Base-by-base conservation (phyloP, 2,888 invertebrate species). In the Drosophila ustulata region DNA sequence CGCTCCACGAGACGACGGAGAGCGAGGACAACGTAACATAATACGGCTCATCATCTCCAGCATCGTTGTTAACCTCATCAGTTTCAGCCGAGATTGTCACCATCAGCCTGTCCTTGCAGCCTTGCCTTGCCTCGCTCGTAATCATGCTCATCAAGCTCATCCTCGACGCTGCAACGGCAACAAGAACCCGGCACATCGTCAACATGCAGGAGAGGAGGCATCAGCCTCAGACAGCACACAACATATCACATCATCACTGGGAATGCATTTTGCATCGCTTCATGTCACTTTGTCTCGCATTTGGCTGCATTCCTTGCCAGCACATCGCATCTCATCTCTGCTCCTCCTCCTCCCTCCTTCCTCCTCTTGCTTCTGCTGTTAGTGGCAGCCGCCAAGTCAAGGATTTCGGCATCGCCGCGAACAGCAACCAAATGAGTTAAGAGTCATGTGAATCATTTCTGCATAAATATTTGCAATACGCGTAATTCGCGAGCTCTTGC, bases 181-280 rank as follows among this genome's bases (percentile, higher is more conserved):
- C 71, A 57, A 52, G 64, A 67, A 55, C 57, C 45, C n/a, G n/a
- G n/a, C 11, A 37, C 37, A 37, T 37, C 37, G 37, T 37, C 37
- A n/a, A 37, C 37, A 37, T 11, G 37, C 37, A 39, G 47, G 28
- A 45, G 59, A 45, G 59, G 52, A 32, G 49, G 30, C 64, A 46
- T 45, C 58, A 72, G 68, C 53, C 45, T 39, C 51, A 63, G 65
- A 64, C 34, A 59, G 70, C 41, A 57, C 78, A 68, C 71, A 80
- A 78, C 81, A 85, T 78, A 85, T 80, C 89, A 82, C 89, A 89
- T 89, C 80, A 84, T 79, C 84, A 76, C 76, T 78, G 87, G 83
- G 79, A 89, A 89, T 90, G 90, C 85, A 80, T 88, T 89, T 90
- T 85, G 89, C 88, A 87, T 76, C 83, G 85, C 85, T 79, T 85